Evolutionary conservation across 2,113 vertebrate genomes (phyloP), one percentile per base, ranked within the genome.

Genomic region (Eurystomus gularis): DNA sequence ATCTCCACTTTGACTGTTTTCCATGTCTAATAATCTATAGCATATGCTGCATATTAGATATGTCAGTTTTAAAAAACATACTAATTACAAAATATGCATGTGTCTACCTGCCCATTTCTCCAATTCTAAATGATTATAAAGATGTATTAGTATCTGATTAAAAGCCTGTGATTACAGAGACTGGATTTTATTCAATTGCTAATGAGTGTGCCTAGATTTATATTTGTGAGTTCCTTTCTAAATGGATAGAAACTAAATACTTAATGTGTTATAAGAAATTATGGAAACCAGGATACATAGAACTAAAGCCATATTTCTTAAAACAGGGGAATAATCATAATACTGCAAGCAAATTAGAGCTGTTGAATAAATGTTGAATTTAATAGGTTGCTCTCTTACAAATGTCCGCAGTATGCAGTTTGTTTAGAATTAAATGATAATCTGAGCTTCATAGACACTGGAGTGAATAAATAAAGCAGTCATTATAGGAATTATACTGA

Each of bases 351-450:
- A 80, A 69, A 82, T 79, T 60, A 72, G 37, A 90, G 10, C 26
- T 52, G 11, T 75, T 90, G 44, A 35, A 78, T 55, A 84, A 84
- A 79, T 88, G 55, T 65, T 82, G 17, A 57, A 71, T 90, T 86
- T 90, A 91, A 69, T 84, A 48, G 23, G 5, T 81, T 82, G 19
- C 21, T 83, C 4, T 76, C 44, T 64, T 73, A 60, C 5, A 64
- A 75, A 61, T 80, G 28, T 48, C 88, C 77, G 64, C 65, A 79
- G 44, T 75, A 48, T 66, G 49, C 35, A 55, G 24, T 92, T 93
- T 93, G 35, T 49, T 93, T 93, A 84, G 90, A 92, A 90, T 78
- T 68, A 68, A 88, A 60, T 90, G 3, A 75, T 88, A 84, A 78
- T 88, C 48, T 75, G 55, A 94, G 29, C 42, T 75, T 87, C 5